Evolutionary conservation across 2,888 invertebrate species (phyloP), one percentile per base, ranked within the genome.

Genomic region (Rhagophthalmus giganteus): DNA sequence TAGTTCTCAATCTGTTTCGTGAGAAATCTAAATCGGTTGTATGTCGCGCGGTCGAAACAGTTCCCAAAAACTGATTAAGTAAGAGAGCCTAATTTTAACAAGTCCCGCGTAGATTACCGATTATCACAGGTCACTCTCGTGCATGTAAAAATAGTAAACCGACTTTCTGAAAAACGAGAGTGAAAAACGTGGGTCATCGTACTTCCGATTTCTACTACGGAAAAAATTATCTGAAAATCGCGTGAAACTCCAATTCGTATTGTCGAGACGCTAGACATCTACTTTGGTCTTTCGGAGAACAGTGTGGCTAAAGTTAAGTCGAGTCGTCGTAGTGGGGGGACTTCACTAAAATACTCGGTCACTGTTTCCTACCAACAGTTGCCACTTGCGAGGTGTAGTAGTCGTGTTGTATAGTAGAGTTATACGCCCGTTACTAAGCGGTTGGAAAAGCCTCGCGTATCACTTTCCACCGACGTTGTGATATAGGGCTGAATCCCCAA

Each of bases 261-360:
- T 32, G 11, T 13, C n/a, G 35, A 34, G 34, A 35, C 28, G 20
- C 13, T 34, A 12, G 16, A 24, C 31, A 8, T 49, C 42, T 44
- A 30, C 51, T 45, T 52, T 52, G 12, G 42, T 41, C 39, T 27
- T 53, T 53, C 53, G 32, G 25, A 42, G 53, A 48, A 53, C 38
- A 33, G 25, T 34, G 28, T 38, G 31, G 41, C 53, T 53, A 46
- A 52, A 39, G 50, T 46, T 49, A 46, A 53, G 47, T 30, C 40
- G 41, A 28, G 39, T 34, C 5, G 26, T 37, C 5, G 26, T 37
- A 47, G 52, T 47, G 55, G 55, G 51, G 54, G 47, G 14, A 39
- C 38, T 26, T 32, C 27, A 52, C 55, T 55, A 55, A 55, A 55
- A 55, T 55, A 55, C 55, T 40, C 51, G 44, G 55, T 52, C 55